phyloP scores from a whole-genome alignment of 2,113 vertebrate species.

The Sceloporus undulatus region DNA sequence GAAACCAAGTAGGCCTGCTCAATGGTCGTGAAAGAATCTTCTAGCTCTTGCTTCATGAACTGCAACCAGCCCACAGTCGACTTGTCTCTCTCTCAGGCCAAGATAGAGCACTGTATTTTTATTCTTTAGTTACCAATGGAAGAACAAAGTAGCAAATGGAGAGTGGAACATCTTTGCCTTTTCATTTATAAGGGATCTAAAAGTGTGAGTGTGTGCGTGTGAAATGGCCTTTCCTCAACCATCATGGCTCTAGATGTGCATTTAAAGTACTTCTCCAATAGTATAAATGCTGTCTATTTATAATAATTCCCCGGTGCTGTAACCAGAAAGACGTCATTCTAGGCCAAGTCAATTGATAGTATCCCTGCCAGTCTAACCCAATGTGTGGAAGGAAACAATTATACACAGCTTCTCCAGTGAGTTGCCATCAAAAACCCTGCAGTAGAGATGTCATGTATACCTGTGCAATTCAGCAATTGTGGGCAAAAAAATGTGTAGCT shows the following conservation, averaged over 20 bases:
- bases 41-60: not conserved
- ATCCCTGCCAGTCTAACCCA: not conserved
- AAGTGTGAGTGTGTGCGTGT: not conserved
- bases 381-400: not conserved
- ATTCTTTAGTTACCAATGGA: not conserved
- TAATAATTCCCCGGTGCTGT: not conserved
- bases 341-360: not conserved
- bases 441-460: not conserved
- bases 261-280: not conserved
- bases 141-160: not conserved
- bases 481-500: not conserved
- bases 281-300: not conserved
- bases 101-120: not conserved
- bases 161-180: not conserved
- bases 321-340: not conserved
- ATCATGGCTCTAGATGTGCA: not conserved
- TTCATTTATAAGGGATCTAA: not conserved
- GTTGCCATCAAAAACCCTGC: not conserved
- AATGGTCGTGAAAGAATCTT: not conserved
- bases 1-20: not conserved
- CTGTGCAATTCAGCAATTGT: not conserved
- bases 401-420: not conserved
- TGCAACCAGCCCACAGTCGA: not conserved
- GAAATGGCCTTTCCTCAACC: not conserved
- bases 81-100: not conserved